These are phyloP conservation scores for Cacoxenus indagator DNA, from an alignment of 2,888 invertebrate species.

Conservation along the genomic window DNA sequence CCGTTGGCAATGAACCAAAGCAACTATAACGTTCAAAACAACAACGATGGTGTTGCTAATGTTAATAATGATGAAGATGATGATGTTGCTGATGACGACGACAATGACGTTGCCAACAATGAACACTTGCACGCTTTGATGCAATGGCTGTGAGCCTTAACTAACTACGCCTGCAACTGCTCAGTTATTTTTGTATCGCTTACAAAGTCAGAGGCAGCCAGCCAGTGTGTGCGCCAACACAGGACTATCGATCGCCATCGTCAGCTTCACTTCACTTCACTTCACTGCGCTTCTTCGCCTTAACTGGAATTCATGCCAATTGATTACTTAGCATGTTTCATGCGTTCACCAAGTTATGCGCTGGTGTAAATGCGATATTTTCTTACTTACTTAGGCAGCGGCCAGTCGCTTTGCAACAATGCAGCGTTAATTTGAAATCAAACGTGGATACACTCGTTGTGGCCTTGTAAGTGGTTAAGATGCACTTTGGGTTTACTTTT, in stretches of 20 bases:
- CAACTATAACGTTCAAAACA: neutral
- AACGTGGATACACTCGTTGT: neutral
- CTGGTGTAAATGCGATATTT: constrained; percentile 2
- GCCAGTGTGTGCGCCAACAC: neutral
- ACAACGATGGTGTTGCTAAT: neutral
- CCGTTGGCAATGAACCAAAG: neutral
- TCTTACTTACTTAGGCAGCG: neutral
- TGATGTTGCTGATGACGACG: constrained; percentile 36
- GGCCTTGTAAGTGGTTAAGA: neutral
- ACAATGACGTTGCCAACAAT: constrained; percentile 24
- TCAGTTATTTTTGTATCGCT: neutral
- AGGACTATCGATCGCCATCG: constrained; percentile 19
- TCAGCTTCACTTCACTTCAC: neutral
- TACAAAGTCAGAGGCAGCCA: neutral
- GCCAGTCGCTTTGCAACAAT: constrained; percentile 4
- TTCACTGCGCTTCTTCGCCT: neutral
- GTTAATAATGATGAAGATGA: constrained; percentile 38
- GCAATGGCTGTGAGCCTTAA: neutral
- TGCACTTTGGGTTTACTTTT: neutral
- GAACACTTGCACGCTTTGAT: constrained; percentile 47
- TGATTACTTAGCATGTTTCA: constrained; percentile 68
- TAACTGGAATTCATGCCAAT: constrained; percentile 54
- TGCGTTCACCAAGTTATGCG: constrained; percentile 60
- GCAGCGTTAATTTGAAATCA: constrained; percentile 21
- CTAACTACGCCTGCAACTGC: too few relatives aligned